A percentile compares a stretch with the other conserved stretches of the same genome.
Evolutionary conservation across 92 coral and sea anemone genomes (phyloP).

Genomic region (Epizoanthus rinbou): DNA sequence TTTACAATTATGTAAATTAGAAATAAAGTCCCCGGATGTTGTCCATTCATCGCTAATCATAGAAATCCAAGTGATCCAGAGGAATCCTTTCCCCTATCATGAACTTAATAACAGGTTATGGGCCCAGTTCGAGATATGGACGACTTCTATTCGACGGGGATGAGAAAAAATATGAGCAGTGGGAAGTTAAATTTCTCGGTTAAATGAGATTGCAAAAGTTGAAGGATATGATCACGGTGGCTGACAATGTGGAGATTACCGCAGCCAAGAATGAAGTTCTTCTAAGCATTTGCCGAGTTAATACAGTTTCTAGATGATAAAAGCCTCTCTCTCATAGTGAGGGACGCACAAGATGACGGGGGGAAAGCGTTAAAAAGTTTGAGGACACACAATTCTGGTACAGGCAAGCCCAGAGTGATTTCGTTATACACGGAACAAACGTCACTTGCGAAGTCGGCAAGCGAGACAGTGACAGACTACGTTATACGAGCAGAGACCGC

Average conservation of each 20-base stretch:
- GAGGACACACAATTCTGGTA: conserved; percentile 30
- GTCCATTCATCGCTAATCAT: too few relatives aligned
- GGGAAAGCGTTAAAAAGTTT: conserved; percentile 34
- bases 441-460: conserved; percentile 32
- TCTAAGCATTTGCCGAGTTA: conserved; percentile 40
- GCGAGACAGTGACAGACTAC: conserved; percentile 44
- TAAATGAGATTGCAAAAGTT: conserved; percentile 45
- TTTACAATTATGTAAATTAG: too few relatives aligned
- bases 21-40: too few relatives aligned
- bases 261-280: conserved; percentile 43
- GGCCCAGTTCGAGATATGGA: conserved; percentile 56
- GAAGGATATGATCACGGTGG: conserved; percentile 25
- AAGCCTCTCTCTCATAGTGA: conserved; percentile 44
- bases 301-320: conserved; percentile 46
- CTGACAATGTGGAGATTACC: conserved; percentile 17
- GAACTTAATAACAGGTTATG: conserved; percentile 63
- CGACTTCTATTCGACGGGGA: conserved; percentile 56
- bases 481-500: conserved; percentile 52
- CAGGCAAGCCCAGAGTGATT: conserved; percentile 42
- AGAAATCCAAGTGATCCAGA: too few relatives aligned
- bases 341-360: conserved; percentile 52
- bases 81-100: not conserved
- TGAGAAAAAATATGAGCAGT: conserved; percentile 51
- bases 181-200: conserved; percentile 57
- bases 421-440: conserved; percentile 52